A percentile compares a stretch with the other conserved stretches of the same genome.
Conservation (phyloP, 2,797 vertebrate species). For the Anguilla obscura region DNA sequence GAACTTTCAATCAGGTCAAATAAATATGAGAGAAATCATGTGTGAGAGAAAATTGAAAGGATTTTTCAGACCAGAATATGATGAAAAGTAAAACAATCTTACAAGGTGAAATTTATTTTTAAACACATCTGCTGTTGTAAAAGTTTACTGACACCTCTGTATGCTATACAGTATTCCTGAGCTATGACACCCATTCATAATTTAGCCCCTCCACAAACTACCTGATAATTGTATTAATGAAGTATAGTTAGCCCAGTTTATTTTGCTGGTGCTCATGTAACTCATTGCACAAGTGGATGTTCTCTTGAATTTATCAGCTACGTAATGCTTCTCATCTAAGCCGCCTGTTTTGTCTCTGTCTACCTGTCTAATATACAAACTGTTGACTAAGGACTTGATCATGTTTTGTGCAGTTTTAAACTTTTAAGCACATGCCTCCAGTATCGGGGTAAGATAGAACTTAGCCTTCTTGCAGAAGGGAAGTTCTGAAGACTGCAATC, state of each 20-base stretch:
- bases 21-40: neutral
- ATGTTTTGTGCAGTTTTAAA: too few species aligned
- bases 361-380: neutral
- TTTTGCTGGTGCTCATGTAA: too few species aligned
- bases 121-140: neutral
- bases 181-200: neutral
- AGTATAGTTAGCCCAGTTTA: too few species aligned
- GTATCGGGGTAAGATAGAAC: neutral
- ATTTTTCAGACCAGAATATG: neutral
- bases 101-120: neutral
- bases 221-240: too few species aligned
- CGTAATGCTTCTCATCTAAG: neutral
- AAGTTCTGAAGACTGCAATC: neutral
- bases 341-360: neutral
- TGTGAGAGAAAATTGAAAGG: neutral
- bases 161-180: neutral
- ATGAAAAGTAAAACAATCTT: neutral
- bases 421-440: too few species aligned
- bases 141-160: neutral
- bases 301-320: neutral
- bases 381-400: too few species aligned
- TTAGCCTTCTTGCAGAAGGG: neutral
- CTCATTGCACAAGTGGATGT: neutral
- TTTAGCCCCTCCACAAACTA: neutral
- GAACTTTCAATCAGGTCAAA: neutral